Percentiles rank a stretch among this genome's conserved stretches.
phyloP scores from a whole-genome alignment of 1,140 invertebrate genomes.

The Nylanderia fulva region DNA sequence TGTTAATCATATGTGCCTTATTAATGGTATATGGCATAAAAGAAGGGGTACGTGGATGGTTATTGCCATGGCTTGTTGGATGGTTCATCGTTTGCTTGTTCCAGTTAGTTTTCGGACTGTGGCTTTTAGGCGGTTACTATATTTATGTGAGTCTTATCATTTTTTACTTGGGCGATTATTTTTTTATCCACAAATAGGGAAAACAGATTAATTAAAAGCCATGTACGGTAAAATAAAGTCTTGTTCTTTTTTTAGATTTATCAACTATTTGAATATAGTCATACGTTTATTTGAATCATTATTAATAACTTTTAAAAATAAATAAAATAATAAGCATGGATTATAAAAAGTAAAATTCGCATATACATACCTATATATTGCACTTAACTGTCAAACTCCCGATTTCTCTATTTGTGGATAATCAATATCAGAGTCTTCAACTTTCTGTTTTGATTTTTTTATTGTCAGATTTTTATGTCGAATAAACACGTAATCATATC shows the following conservation, averaged over 20 bases:
- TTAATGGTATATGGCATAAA: conserved; percentile 88
- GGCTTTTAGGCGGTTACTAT: conserved; percentile 94
- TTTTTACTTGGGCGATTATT: not conserved
- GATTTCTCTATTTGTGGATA: too few relatives aligned
- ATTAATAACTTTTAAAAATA: too few relatives aligned
- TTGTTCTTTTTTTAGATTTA: too few relatives aligned
- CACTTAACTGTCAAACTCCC: too few relatives aligned
- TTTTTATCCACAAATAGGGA: not conserved
- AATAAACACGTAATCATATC: not conserved
- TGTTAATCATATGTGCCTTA: conserved; percentile 89
- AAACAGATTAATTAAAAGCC: too few relatives aligned
- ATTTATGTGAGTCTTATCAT: conserved; percentile 92
- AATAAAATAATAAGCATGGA: too few relatives aligned
- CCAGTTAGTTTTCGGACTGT: conserved; percentile 92
- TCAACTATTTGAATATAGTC: too few relatives aligned
- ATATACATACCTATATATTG: too few relatives aligned
- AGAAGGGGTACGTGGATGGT: conserved; percentile 90
- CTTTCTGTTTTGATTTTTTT: not conserved
- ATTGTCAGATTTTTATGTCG: not conserved
- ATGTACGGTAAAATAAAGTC: too few relatives aligned
- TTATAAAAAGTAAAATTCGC: too few relatives aligned
- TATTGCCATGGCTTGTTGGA: conserved; percentile 92
- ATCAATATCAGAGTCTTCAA: too few relatives aligned
- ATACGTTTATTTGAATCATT: too few relatives aligned
- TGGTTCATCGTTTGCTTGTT: conserved; percentile 91